Evolutionary conservation across 2,797 vertebrate genomes (phyloP).

Genomic region (Etheostoma nigrum): DNA sequence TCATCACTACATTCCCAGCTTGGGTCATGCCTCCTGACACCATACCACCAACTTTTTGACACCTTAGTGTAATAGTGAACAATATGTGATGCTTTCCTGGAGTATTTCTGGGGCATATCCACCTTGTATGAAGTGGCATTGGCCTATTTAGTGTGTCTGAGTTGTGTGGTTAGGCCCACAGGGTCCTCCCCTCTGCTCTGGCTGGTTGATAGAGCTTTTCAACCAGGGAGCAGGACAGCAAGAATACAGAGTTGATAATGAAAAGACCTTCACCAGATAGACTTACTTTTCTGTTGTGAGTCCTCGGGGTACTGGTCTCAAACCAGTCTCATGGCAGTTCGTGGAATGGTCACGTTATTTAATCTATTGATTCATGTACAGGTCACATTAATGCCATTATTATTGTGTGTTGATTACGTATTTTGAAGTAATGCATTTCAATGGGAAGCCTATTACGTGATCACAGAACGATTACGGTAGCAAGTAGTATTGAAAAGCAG

Average conservation of each 20-base stretch:
- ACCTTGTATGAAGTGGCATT: constrained; percentile 21
- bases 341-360: too few species aligned
- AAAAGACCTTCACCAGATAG: constrained; percentile 53
- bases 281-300: constrained; percentile 14
- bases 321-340: not conserved
- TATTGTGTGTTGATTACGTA: too few species aligned
- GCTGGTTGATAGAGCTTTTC: constrained; percentile 38
- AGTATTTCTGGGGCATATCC: constrained; percentile 32
- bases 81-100: constrained; percentile 2
- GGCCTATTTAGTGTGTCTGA: constrained; percentile 28
- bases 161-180: constrained; percentile 13
- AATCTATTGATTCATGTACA: too few species aligned
- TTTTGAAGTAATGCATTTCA: too few species aligned
- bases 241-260: constrained; percentile 38
- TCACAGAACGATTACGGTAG: too few species aligned
- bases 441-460: too few species aligned
- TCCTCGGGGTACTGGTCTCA: not conserved
- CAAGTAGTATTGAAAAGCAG: too few species aligned
- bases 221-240: constrained; percentile 16
- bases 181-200: constrained; percentile 40
- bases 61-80: constrained; percentile 22
- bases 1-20: not conserved
- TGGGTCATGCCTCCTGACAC: not conserved
- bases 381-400: too few species aligned
- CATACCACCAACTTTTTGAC: not conserved